Percentiles rank a stretch among this genome's conserved stretches.
phyloP scores from a whole-genome alignment of 1,140 invertebrate genomes.

The Caenorhabditis elegans region DNA sequence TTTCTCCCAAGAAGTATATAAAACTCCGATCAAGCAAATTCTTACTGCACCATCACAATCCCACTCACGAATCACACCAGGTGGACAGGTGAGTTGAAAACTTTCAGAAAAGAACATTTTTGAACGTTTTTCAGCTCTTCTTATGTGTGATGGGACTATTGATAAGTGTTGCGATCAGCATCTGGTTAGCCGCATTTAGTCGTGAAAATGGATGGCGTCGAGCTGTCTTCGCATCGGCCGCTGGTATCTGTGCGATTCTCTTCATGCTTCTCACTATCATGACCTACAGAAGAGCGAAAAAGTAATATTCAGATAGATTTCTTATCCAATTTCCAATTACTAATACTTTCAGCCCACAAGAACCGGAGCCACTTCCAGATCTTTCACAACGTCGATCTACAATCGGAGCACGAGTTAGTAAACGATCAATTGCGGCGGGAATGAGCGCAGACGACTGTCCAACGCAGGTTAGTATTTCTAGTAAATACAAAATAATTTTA shows the following conservation, averaged over 20 bases:
- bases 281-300: constrained; percentile 45
- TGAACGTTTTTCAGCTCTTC: constrained; percentile 48
- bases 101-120: background rate
- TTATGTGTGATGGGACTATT: constrained; percentile 55
- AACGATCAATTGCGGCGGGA: constrained; percentile 41
- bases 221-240: constrained; percentile 47
- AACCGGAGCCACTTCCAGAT: constrained; percentile 46
- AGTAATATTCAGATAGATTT: constrained; percentile 7
- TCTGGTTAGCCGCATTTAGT: constrained; percentile 53
- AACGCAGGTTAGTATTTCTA: constrained; percentile 20
- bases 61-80: constrained; percentile 36
- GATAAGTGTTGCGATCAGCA: constrained; percentile 51
- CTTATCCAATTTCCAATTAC: background rate
- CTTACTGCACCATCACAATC: constrained; percentile 39
- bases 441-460: constrained; percentile 27
- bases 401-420: constrained; percentile 41
- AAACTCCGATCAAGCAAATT: constrained; percentile 41
- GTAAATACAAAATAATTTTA: no score
- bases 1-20: constrained; percentile 5
- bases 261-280: constrained; percentile 55
- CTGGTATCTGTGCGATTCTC: constrained; percentile 53
- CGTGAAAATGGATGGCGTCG: constrained; percentile 49
- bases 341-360: constrained; percentile 33
- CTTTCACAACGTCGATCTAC: constrained; percentile 44
- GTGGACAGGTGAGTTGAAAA: constrained; percentile 23